Conservation (phyloP, 1,140 invertebrate genomes). For the Asobara japonica region DNA sequence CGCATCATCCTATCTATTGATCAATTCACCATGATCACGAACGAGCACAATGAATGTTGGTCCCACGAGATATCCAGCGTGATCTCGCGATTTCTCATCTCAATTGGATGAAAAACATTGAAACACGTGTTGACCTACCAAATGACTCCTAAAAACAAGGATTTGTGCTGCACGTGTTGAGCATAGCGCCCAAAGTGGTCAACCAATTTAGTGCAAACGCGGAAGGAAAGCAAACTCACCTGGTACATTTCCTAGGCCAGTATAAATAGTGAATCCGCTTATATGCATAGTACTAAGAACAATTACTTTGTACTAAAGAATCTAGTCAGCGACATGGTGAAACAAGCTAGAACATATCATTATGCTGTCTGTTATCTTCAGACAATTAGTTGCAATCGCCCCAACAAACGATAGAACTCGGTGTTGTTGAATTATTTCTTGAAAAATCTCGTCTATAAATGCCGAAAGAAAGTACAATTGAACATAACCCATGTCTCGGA, state of each 20-base stretch:
- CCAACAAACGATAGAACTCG: not conserved
- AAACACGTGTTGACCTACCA: conserved; percentile 24
- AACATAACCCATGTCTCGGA: conserved; percentile 49
- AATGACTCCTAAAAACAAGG: not conserved
- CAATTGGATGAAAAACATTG: not conserved
- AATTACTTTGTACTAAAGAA: not conserved
- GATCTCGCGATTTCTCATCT: conserved; percentile 20
- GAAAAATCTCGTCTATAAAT: conserved; percentile 49
- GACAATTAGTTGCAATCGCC: not conserved
- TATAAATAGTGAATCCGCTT: not conserved
- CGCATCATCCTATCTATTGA: conserved; percentile 17
- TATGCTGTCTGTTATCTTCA: conserved; percentile 9
- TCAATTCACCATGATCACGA: not conserved
- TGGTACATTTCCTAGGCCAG: not conserved
- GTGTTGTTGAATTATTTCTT: conserved; percentile 10
- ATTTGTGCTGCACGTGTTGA: not conserved
- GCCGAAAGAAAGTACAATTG: conserved; percentile 50
- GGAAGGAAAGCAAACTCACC: not conserved
- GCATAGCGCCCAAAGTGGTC: not conserved
- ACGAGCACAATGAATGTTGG: conserved; percentile 13
- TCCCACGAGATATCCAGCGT: conserved; percentile 27
- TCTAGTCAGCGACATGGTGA: not conserved
- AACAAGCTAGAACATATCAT: conserved; percentile 5
- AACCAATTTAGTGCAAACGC: not conserved
- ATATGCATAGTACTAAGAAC: not conserved